Base-by-base conservation (phyloP, 2,113 vertebrate species). In the Fulica atra region DNA sequence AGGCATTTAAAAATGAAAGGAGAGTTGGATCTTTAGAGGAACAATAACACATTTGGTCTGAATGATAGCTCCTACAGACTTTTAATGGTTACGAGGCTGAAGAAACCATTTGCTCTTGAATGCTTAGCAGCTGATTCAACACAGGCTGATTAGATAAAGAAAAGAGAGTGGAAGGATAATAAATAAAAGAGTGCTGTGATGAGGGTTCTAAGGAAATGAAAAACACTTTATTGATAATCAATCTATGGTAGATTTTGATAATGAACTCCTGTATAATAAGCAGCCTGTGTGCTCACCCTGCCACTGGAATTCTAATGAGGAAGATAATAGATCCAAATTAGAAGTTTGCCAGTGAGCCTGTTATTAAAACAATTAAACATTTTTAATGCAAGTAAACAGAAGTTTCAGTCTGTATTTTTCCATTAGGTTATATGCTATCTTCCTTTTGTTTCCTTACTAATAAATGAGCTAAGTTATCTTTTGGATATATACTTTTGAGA, bases 341-440 rank as follows among this genome's bases (percentile, higher is more conserved):
- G 70, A 92, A 70, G 78, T 80, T 89, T 96, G 92, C 80, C 94
- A 94, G 85, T 18, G 63, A 93, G 71, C 29, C 38, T 93, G 85
- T 96, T 96, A 97, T 98, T 98, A 98, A 97, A 97, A 93, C 97
- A 96, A 98, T 98, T 97, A 97, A 96, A 91, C 88, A 74, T 94
- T 95, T 95, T 89, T 95, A 95, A 95, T 61, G 71, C 14, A 69
- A 61, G 65, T 74, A 94, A 97, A 91, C 60, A 85, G 69, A 92
- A 93, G 14, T n/a, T 83, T 26, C 36, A 88, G 40, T 76, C 50
- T 36, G 28, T 91, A 64, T 93, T 94, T 94, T 88, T 95, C 79
- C 73, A 35, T 89, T 69, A 87, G 76, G 20, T 82, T 86, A 83
- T 48, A 91, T 74, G 24, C n/a, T 92, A 80, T 81, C 59, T 96